phyloP scores from a whole-genome alignment of 2,888 invertebrate genomes.

The Kryphioiulus occultus region DNA sequence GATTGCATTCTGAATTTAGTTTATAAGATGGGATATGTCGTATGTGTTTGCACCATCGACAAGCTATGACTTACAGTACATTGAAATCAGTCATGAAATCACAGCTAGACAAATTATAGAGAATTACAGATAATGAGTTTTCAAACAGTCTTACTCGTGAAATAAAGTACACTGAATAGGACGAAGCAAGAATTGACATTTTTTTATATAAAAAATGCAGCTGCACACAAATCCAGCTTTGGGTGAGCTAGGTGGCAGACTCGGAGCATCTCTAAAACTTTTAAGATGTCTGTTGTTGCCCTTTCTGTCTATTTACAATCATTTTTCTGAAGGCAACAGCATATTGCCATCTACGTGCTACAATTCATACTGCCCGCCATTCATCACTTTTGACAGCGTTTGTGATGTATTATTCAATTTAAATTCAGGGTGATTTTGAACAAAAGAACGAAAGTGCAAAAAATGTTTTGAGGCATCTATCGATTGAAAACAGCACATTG shows the following conservation, averaged over 20 bases:
- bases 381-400: constrained; percentile 52
- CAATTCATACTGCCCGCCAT: constrained; percentile 50
- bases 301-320: constrained; percentile 26
- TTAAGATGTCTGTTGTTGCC: constrained; percentile 1
- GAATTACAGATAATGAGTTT: no score
- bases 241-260: not conserved
- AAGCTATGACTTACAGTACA: no score
- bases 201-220: not conserved
- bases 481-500: constrained; percentile 36
- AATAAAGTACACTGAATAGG: no score
- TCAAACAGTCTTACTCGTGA: no score
- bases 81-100: no score
- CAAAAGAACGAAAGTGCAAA: constrained; percentile 34
- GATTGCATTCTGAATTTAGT: no score
- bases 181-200: constrained; percentile 15
- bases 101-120: no score
- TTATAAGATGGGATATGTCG: no score
- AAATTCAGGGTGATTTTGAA: constrained; percentile 47
- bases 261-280: constrained; percentile 7
- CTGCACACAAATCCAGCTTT: not conserved
- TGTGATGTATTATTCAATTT: constrained; percentile 52
- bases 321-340: constrained; percentile 30
- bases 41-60: no score
- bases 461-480: constrained; percentile 43
- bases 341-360: constrained; percentile 43